Percentiles rank a stretch among this genome's conserved stretches.
phyloP scores from a whole-genome alignment of 2,797 vertebrate species.

The Gobio occitaniae region DNA sequence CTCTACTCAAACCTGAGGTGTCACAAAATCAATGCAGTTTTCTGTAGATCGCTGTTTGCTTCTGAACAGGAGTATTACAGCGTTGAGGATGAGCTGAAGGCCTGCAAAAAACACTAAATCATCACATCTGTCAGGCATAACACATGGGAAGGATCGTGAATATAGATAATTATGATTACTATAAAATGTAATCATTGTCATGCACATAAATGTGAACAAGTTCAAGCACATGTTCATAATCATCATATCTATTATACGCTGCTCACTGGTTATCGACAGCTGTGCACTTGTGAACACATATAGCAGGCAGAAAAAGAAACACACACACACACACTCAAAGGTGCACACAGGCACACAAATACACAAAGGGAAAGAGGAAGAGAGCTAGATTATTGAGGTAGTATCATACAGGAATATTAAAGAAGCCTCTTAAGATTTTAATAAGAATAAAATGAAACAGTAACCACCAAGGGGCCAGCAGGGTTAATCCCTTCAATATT shows the following conservation, averaged over 20 bases:
- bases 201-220: conserved; percentile 33
- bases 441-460: conserved; percentile 99
- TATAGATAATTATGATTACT: conserved; percentile 7
- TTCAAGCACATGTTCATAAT: conserved; percentile 18
- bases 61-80: conserved; percentile 41
- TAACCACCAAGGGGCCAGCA: conserved; percentile 91
- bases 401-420: conserved; percentile 95
- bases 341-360: conserved; percentile 64
- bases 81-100: conserved; percentile 12
- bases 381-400: conserved; percentile 81
- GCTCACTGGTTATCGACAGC: conserved; percentile 7
- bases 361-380: conserved; percentile 66
- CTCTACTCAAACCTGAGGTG: conserved; percentile 77
- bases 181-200: conserved; percentile 11
- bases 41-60: conserved; percentile 63
- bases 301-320: conserved; percentile 33
- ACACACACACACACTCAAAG: conserved; percentile 53
- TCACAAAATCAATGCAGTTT: conserved; percentile 78
- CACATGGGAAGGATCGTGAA: background rate
- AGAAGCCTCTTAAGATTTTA: conserved; percentile 99
- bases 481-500: conserved; percentile 99
- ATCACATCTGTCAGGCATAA: conserved; percentile 10
- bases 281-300: conserved; percentile 29
- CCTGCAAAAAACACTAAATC: conserved; percentile 25
- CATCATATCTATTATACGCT: conserved; percentile 17